Evolutionary conservation across 2,113 vertebrate genomes (phyloP).

Genomic region (Tychaedon coryphoeus): DNA sequence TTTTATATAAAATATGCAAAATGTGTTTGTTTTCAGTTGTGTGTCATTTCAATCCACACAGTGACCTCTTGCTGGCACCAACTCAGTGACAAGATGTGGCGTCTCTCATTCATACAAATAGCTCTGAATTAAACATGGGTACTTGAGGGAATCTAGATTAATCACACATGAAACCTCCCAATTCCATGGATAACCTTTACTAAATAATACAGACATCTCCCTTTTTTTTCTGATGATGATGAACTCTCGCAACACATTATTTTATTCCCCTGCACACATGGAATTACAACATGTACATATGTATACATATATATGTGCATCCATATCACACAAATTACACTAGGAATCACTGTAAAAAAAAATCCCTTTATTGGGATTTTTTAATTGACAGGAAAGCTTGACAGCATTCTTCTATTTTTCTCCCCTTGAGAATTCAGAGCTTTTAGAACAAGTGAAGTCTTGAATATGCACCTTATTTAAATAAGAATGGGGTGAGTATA

Average conservation of each 20-base stretch:
- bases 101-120: neutral
- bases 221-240: neutral
- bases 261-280: neutral
- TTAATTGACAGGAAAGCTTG: neutral
- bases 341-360: neutral
- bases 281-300: neutral
- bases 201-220: neutral
- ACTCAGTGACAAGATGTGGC: neutral
- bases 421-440: neutral
- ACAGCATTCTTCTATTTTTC: neutral
- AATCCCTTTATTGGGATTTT: neutral
- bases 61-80: neutral
- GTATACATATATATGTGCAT: too few relatives aligned
- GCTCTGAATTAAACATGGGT: neutral
- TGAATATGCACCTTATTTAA: conserved; percentile 14
- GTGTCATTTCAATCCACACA: neutral
- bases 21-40: neutral
- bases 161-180: neutral
- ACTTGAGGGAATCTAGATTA: neutral
- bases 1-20: neutral
- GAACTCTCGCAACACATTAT: neutral
- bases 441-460: neutral
- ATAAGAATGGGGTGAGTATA: conserved; percentile 13
- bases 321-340: neutral
- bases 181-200: neutral